Conservation (phyloP, 2,888 invertebrate genomes). For the Bruchidius siliquastri region DNA sequence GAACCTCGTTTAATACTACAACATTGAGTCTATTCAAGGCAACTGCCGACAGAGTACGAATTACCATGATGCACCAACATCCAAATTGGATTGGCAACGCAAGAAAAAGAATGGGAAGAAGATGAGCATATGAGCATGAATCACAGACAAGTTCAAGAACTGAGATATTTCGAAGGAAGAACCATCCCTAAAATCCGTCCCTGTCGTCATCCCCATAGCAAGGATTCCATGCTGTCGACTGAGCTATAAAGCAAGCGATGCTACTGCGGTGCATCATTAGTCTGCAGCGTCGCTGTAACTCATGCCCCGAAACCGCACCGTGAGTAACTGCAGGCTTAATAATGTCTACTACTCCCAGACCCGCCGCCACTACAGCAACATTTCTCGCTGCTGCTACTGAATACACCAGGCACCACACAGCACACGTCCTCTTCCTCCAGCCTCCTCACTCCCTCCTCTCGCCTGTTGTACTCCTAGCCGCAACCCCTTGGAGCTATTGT, state of each 20-base stretch:
- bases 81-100: too few relatives aligned
- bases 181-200: too few relatives aligned
- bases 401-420: background rate
- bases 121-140: too few relatives aligned
- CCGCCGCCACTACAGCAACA: background rate
- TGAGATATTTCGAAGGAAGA: too few relatives aligned
- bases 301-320: conserved; percentile 42
- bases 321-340: conserved; percentile 46
- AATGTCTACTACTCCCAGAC: conserved; percentile 37
- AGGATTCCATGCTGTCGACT: background rate
- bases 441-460: background rate
- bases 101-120: too few relatives aligned
- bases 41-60: too few relatives aligned
- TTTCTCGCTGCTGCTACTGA: background rate
- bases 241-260: conserved; percentile 10
- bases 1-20: too few relatives aligned
- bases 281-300: conserved; percentile 40
- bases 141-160: too few relatives aligned
- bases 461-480: conserved; percentile 16
- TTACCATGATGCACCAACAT: too few relatives aligned
- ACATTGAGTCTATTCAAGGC: too few relatives aligned
- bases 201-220: background rate
- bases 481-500: conserved; percentile 17
- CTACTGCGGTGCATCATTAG: conserved; percentile 42
- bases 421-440: background rate